Conservation (phyloP, 2,797 vertebrate genomes). For the Brachymystax lenok region DNA sequence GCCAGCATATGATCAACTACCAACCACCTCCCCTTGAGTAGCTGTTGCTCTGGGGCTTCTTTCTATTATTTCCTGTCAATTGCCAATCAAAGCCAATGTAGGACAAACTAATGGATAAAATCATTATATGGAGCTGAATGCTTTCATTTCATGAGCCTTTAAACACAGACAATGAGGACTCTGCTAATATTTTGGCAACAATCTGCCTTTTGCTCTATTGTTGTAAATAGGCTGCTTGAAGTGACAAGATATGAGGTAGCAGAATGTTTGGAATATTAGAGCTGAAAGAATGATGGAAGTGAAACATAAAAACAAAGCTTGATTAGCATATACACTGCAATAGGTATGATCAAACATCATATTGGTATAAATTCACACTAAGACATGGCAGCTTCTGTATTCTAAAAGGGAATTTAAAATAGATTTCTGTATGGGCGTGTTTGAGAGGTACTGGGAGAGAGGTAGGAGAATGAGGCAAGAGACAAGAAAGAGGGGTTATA, state of each 20-base stretch:
- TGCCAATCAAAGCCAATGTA: slow-evolving; percentile 65
- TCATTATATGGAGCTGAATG: slow-evolving; percentile 61
- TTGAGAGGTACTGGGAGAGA: slow-evolving; percentile 25
- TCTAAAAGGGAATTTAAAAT: slow-evolving; percentile 64
- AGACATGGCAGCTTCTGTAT: slow-evolving; percentile 44
- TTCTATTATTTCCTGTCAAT: slow-evolving; percentile 30
- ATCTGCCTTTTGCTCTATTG: slow-evolving; percentile 30
- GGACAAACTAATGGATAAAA: slow-evolving; percentile 69
- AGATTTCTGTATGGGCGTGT: slow-evolving; percentile 56
- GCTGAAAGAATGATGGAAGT: slow-evolving; percentile 13
- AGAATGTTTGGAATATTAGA: slow-evolving; percentile 41
- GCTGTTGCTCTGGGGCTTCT: slow-evolving; percentile 51
- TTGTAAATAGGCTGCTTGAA: slow-evolving; percentile 50
- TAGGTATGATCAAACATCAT: slow-evolving; percentile 53
- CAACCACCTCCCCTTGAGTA: slow-evolving; percentile 52
- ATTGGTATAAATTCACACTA: slow-evolving; percentile 49
- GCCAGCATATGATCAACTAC: slow-evolving; percentile 67
- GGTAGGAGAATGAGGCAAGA: slow-evolving; percentile 17
- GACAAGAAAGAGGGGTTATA: slow-evolving; percentile 11
- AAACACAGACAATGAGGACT: slow-evolving; percentile 49
- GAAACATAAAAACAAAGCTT: slow-evolving; percentile 29
- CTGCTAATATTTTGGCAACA: slow-evolving; percentile 37
- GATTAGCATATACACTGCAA: slow-evolving; percentile 52
- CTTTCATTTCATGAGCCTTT: slow-evolving; percentile 40
- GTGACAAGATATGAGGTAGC: slow-evolving; percentile 42